Conservation (phyloP, 2,113 vertebrate species). For the Lucifuga dentata region DNA sequence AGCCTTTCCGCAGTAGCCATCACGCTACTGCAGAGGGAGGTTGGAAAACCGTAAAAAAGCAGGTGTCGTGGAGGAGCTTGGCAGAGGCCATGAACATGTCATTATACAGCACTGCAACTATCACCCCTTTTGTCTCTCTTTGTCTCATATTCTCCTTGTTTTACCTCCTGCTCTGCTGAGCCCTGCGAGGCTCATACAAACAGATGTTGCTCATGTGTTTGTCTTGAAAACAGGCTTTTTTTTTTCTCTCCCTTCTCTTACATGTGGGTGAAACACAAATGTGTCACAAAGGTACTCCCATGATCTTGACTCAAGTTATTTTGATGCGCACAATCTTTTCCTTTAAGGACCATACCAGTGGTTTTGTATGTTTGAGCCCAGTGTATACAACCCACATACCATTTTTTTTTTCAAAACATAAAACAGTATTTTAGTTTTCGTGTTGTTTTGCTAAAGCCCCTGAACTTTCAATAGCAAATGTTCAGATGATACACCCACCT, state of each 20-base stretch:
- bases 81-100: too few species aligned
- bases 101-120: conserved; percentile 3
- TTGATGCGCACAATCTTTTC: background rate
- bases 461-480: too few species aligned
- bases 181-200: conserved; percentile 38
- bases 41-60: conserved; percentile 10
- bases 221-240: conserved; percentile 42
- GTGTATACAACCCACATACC: too few species aligned
- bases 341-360: too few species aligned
- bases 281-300: conserved; percentile 56
- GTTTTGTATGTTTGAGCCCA: too few species aligned
- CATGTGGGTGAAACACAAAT: conserved; percentile 55
- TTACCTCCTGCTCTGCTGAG: conserved; percentile 54
- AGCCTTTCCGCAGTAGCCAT: conserved; percentile 79
- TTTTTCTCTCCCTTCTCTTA: conserved; percentile 8
- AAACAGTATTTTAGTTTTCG: too few species aligned
- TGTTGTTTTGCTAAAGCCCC: too few species aligned
- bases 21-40: conserved; percentile 41
- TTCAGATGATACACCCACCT: too few species aligned
- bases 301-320: conserved; percentile 31
- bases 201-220: conserved; percentile 79
- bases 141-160: conserved; percentile 57
- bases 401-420: too few species aligned
- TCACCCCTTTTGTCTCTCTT: conserved; percentile 37
- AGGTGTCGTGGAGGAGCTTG: conserved; percentile 52